A percentile compares a stretch with the other conserved stretches of the same genome.
phyloP scores from a whole-genome alignment of 2,113 vertebrate genomes.

The Equus przewalskii region DNA sequence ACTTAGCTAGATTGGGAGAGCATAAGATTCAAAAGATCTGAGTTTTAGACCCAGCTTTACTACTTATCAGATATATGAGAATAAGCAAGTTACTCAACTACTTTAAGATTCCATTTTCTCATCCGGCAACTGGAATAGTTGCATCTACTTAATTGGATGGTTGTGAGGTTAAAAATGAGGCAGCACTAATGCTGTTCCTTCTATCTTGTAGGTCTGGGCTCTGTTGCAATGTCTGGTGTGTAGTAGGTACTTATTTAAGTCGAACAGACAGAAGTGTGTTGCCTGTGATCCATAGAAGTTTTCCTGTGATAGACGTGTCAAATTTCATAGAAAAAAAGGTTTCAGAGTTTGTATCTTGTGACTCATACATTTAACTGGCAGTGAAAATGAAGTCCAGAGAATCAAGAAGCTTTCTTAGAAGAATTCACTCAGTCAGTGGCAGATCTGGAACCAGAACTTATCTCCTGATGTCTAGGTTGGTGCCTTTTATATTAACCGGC shows the following conservation, averaged over 20 bases:
- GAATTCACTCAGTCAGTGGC: not conserved
- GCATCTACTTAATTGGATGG: not conserved
- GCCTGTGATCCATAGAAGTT: not conserved
- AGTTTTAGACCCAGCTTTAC: not conserved
- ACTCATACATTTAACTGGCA: not conserved
- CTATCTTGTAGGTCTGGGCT: not conserved
- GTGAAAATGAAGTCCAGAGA: not conserved
- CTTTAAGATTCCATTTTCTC: not conserved
- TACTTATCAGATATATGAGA: not conserved
- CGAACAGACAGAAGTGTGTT: not conserved
- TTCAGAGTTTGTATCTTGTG: not conserved
- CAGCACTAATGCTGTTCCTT: rapidly evolving
- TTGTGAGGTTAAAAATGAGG: not conserved
- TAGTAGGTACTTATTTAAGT: not conserved
- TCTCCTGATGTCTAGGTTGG: not conserved
- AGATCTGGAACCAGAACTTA: not conserved
- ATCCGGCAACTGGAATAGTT: not conserved
- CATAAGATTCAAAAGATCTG: not conserved
- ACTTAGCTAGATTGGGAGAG: not conserved
- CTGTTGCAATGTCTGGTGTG: rapidly evolving
- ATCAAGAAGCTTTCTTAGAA: not conserved
- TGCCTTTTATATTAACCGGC: not conserved
- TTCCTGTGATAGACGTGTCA: not conserved
- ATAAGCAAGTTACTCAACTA: rapidly evolving
- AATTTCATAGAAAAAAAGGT: not conserved